Evolutionary conservation across 2,113 vertebrate genomes (phyloP).

Genomic region (Clarias gariepinus): DNA sequence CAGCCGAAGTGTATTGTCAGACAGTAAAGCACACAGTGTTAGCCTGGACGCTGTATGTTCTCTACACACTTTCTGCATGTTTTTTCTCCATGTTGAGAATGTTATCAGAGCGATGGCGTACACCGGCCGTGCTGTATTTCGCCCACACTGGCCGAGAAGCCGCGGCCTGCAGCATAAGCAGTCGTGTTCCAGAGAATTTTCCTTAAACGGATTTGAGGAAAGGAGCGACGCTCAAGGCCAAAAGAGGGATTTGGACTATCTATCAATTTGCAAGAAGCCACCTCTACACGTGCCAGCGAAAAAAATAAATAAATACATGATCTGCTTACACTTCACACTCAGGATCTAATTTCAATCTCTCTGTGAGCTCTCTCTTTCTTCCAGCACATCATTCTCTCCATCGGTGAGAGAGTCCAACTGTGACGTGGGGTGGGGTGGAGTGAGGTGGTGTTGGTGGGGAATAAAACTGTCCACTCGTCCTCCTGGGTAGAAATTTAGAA

Average conservation of each 20-base stretch:
- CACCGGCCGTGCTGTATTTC: background rate
- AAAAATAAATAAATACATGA: constrained; percentile 20
- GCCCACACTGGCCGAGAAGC: background rate
- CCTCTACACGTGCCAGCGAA: constrained; percentile 18
- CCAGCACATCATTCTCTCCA: constrained; percentile 61
- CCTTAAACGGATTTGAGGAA: constrained; percentile 24
- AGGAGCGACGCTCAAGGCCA: constrained; percentile 9
- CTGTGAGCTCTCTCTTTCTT: constrained; percentile 32
- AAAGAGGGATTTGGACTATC: constrained; percentile 25
- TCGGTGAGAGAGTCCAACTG: constrained; percentile 78
- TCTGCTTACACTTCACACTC: constrained; percentile 41
- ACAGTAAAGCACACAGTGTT: background rate
- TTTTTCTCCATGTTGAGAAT: background rate
- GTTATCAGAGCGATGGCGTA: background rate
- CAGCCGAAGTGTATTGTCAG: background rate
- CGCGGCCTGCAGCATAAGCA: constrained; percentile 12
- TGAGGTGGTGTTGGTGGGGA: constrained; percentile 56
- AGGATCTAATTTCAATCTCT: constrained; percentile 43
- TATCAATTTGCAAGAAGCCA: constrained; percentile 40
- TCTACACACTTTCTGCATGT: background rate
- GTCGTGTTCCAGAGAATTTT: constrained; percentile 10
- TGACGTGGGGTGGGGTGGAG: constrained; percentile 62
- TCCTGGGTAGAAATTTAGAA: constrained; percentile 76
- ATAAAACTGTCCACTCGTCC: constrained; percentile 78
- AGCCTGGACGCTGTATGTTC: background rate